Percentiles rank a stretch among this genome's conserved stretches.
phyloP scores from a whole-genome alignment of 2,797 vertebrate genomes.

The Poecile montanus region DNA sequence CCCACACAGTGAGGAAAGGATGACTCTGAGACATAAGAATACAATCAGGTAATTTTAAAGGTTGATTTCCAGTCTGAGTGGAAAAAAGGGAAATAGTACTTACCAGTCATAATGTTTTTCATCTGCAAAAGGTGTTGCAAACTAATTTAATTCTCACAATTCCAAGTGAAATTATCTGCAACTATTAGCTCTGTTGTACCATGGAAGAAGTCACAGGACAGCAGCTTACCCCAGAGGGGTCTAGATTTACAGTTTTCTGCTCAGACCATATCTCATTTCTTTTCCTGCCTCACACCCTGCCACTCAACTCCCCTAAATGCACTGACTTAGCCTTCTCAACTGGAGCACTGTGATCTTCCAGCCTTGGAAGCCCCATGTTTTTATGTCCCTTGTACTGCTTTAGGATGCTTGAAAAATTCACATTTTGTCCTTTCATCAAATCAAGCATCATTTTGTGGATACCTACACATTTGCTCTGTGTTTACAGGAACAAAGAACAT shows the following conservation, averaged over 20 bases:
- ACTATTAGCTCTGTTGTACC: not conserved
- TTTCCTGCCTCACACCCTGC: not conserved
- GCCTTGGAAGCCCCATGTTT: not conserved
- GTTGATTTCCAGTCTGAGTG: not conserved
- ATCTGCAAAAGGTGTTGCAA: not conserved
- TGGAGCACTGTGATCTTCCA: not conserved
- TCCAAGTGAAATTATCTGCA: not conserved
- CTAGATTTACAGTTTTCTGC: not conserved
- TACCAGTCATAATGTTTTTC: not conserved
- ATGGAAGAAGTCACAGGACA: not conserved
- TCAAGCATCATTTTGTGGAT: not conserved
- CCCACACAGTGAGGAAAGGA: not conserved
- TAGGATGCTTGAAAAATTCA: not conserved
- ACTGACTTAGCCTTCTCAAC: not conserved
- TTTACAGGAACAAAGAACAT: conserved; percentile 5
- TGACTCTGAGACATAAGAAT: not conserved
- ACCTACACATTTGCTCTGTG: not conserved
- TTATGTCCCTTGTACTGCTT: not conserved
- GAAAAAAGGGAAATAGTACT: not conserved
- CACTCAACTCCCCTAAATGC: not conserved
- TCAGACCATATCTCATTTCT: not conserved
- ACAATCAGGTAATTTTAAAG: not conserved
- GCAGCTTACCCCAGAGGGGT: not conserved
- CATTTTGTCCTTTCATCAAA: not conserved
- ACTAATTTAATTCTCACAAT: not conserved